Evolutionary conservation across 1,140 invertebrate genomes (phyloP).

Genomic region (Leptopilina clavipes): DNA sequence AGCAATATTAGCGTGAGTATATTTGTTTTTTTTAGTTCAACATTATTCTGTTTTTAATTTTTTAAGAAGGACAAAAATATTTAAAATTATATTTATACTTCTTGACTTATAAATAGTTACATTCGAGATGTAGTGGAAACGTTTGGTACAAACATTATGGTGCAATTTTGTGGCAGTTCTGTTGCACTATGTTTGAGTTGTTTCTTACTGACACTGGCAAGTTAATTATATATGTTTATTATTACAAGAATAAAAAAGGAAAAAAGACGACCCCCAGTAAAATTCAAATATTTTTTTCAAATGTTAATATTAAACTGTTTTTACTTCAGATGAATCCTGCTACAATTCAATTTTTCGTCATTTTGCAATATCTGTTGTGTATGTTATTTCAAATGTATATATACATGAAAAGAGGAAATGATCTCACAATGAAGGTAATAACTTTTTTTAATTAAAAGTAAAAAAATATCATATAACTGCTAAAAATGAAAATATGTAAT

Average conservation of each 20-base stretch:
- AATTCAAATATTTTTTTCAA: no score
- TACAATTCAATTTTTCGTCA: background rate
- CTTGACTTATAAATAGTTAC: no score
- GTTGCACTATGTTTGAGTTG: background rate
- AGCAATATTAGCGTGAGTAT: background rate
- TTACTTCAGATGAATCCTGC: background rate
- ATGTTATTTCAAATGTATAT: conserved; percentile 11
- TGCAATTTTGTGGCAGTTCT: background rate
- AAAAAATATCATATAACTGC: no score
- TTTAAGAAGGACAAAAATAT: no score
- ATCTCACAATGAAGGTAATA: background rate
- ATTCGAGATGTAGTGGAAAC: background rate
- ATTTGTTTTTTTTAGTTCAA: background rate
- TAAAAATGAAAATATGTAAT: no score
- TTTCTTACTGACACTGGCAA: background rate
- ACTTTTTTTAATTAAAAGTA: background rate
- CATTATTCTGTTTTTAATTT: no score
- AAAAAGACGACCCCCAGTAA: no score
- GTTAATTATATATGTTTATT: background rate
- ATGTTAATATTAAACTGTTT: background rate
- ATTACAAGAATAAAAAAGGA: no score
- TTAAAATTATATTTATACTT: no score
- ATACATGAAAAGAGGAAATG: background rate
- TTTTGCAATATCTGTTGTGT: background rate
- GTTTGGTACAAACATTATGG: background rate